Base-by-base conservation (phyloP, 2,797 vertebrate species). In the Anguilla megastoma region DNA sequence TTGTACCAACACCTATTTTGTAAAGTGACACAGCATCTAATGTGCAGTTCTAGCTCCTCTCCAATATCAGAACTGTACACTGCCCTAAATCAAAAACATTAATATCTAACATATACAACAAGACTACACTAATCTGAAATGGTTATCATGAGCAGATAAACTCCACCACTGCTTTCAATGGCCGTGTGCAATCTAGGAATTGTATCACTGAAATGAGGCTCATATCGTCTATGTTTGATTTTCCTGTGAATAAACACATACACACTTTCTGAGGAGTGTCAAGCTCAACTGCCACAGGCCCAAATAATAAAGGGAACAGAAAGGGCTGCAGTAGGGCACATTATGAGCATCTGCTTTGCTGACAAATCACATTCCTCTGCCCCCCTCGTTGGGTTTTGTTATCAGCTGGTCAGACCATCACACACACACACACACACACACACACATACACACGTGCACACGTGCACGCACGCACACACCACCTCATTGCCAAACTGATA, bases 381-480 rank as follows among this genome's bases (percentile, higher is more conserved):
- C 18, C 16, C 84, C 24, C 63, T 24, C 63, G 21, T 21, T 7
- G 0, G 1, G 74, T 2, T 56, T n/a, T 66, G 12, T 69, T 33
- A 58, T 83, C 56, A 21, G 50, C 16, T 54, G 71, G 71, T 82
- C 14, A 79, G 69, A 87, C 27, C 27, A 24, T 27, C 86, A 12
- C 50, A 12, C 50, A 12, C 50, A 52, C 9, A 52, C 50, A 52
- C 50, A 52, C 50, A 52, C 7, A 60, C 54, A 74, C 58, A 45
- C 58, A 69, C 86, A 84, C 86, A 89, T 33, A 79, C 88, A 85
- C 85, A 84, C 69, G 85, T 86, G 33, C 3, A 87, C n/a, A n/a
- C n/a, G n/a, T 3, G 89, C 63, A 86, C 86, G 33, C 3, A 87
- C 5, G 88, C 33, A 86, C 54, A 76, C 69, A 56, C 48, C 10